These are phyloP conservation scores for Andrena flavipes DNA, from an alignment of 2,888 invertebrate species.

Conservation along the genomic window DNA sequence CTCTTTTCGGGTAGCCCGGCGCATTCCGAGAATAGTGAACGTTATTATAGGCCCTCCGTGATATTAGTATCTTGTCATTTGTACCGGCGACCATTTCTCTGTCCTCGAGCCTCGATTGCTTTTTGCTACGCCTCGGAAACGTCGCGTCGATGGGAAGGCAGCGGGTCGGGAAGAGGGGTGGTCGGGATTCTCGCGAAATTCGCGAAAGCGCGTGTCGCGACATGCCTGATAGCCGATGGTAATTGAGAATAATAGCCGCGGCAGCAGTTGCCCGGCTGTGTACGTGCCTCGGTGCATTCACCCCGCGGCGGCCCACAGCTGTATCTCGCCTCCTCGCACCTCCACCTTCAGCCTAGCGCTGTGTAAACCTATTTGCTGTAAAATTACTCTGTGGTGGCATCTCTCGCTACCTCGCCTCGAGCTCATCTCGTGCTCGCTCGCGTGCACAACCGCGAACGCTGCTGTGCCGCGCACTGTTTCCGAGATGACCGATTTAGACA, in stretches of 20 bases:
- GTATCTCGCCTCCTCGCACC: conserved; percentile 56
- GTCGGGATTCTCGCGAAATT: conserved; percentile 44
- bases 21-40: conserved; percentile 75
- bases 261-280: conserved; percentile 40
- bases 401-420: conserved; percentile 70
- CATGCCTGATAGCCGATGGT: conserved; percentile 71
- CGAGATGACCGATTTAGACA: conserved; percentile 40
- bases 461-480: conserved; percentile 46
- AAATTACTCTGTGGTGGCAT: conserved; percentile 75
- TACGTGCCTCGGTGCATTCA: conserved; percentile 67
- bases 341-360: conserved; percentile 55
- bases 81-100: conserved; percentile 14
- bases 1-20: conserved; percentile 61
- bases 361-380: conserved; percentile 75
- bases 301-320: conserved; percentile 58
- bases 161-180: background rate
- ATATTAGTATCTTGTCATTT: conserved; percentile 71
- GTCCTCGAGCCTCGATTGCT: conserved; percentile 1
- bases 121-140: background rate
- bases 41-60: conserved; percentile 65
- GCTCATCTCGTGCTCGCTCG: conserved; percentile 61
- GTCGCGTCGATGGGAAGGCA: background rate
- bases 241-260: conserved; percentile 73
- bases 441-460: conserved; percentile 47
- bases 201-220: conserved; percentile 54